Percentiles rank a stretch among this genome's conserved stretches.
These are phyloP conservation scores for Pseudomyrmex sp. DNA, from an alignment of 1,140 invertebrate species.

Conservation along the genomic window DNA sequence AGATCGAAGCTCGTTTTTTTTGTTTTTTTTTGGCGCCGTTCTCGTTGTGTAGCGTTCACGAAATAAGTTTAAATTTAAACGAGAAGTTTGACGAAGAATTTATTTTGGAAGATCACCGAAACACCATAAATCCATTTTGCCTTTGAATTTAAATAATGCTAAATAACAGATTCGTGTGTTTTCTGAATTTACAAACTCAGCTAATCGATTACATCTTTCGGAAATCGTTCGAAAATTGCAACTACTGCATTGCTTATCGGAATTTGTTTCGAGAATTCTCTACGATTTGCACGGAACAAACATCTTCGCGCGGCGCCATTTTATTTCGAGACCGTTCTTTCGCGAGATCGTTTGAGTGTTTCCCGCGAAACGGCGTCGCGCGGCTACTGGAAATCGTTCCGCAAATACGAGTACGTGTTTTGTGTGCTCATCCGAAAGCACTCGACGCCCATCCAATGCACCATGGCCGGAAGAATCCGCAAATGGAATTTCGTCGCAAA, in stretches of 20 bases:
- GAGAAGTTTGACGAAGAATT: not conserved
- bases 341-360: constrained; percentile 36
- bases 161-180: not conserved
- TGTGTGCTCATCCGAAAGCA: constrained; percentile 53
- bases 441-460: constrained; percentile 16
- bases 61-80: not conserved
- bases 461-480: not conserved
- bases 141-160: constrained; percentile 4
- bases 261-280: constrained; percentile 34
- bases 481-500: constrained; percentile 22
- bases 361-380: constrained; percentile 35
- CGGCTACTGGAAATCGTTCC: constrained; percentile 54
- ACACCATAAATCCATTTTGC: not conserved
- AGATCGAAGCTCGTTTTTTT: constrained; percentile 1
- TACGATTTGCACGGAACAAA: constrained; percentile 47
- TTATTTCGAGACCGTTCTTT: constrained; percentile 43
- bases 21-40: not conserved
- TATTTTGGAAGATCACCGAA: not conserved
- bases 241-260: constrained; percentile 14
- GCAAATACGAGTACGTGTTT: constrained; percentile 61
- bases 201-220: not conserved
- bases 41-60: not conserved
- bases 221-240: not conserved
- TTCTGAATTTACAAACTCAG: not conserved
- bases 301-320: constrained; percentile 18